phyloP scores from a whole-genome alignment of 2,113 vertebrate genomes.

The Oncorhynchus gorbuscha region DNA sequence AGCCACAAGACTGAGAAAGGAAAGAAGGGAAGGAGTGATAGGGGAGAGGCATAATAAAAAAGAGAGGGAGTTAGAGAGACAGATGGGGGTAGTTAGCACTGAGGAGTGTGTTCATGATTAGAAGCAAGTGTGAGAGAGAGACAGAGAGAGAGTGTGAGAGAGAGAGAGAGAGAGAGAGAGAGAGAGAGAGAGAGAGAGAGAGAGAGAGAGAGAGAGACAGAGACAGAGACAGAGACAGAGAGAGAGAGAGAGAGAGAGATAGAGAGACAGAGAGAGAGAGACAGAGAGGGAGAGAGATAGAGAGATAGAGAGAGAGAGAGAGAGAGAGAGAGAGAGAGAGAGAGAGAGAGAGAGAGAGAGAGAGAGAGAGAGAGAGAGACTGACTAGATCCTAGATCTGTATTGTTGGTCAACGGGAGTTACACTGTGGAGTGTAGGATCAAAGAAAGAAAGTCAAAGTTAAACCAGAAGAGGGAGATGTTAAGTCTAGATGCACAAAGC shows the following conservation, averaged over 20 bases:
- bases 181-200: no score
- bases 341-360: background rate
- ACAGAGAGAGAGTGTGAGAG: no score
- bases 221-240: background rate
- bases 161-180: no score
- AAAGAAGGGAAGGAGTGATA: slow-evolving; percentile 27
- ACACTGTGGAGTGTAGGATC: no score
- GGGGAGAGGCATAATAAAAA: slow-evolving; percentile 4
- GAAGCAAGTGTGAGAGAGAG: background rate
- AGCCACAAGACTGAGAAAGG: slow-evolving; percentile 32
- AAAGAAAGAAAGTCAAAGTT: background rate
- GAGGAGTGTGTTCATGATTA: background rate
- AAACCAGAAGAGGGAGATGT: no score
- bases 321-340: background rate
- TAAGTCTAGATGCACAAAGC: no score
- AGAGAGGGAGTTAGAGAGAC: slow-evolving; percentile 25
- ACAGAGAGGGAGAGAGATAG: no score
- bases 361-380: background rate
- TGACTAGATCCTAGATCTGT: background rate
- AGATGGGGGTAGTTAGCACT: slow-evolving; percentile 6
- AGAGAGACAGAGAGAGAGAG: background rate
- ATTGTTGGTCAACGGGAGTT: background rate
- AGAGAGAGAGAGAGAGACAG: no score
- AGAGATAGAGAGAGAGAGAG: no score
- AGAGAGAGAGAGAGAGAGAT: background rate